phyloP scores from a whole-genome alignment of 2,797 vertebrate species.

The Acrossocheilus wenchowensis region DNA sequence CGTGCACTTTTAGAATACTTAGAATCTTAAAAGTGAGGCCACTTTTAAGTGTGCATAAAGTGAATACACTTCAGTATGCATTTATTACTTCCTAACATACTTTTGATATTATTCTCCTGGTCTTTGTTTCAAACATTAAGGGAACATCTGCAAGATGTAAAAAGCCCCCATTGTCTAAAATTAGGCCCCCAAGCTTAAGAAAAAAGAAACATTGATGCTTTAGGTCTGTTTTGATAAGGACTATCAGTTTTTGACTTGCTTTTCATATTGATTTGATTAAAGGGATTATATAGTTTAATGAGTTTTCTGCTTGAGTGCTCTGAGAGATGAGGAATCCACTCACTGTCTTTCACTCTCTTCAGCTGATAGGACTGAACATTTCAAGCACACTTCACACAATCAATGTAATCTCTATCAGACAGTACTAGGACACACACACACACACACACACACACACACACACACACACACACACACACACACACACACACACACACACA shows the following conservation, averaged over 20 bases:
- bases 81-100: not conserved
- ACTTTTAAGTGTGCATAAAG: not conserved
- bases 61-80: not conserved
- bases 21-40: not conserved
- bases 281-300: constrained; percentile 94
- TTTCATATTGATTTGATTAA: constrained; percentile 92
- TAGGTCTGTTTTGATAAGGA: constrained; percentile 70
- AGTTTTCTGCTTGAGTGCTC: constrained; percentile 92
- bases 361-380: constrained; percentile 51
- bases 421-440: not conserved
- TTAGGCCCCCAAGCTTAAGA: constrained; percentile 50
- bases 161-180: constrained; percentile 55
- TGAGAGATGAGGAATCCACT: constrained; percentile 86
- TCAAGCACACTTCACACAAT: constrained; percentile 45
- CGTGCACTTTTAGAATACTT: not conserved
- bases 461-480: too few relatives aligned
- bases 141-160: constrained; percentile 56
- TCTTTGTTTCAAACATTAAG: constrained; percentile 23
- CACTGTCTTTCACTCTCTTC: constrained; percentile 79
- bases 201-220: constrained; percentile 62
- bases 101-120: not conserved
- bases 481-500: too few relatives aligned
- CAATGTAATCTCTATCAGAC: constrained; percentile 36
- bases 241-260: constrained; percentile 73
- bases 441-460: too few relatives aligned